Base-by-base conservation (phyloP, 1,140 invertebrate genomes). In the Venturia canescens region DNA sequence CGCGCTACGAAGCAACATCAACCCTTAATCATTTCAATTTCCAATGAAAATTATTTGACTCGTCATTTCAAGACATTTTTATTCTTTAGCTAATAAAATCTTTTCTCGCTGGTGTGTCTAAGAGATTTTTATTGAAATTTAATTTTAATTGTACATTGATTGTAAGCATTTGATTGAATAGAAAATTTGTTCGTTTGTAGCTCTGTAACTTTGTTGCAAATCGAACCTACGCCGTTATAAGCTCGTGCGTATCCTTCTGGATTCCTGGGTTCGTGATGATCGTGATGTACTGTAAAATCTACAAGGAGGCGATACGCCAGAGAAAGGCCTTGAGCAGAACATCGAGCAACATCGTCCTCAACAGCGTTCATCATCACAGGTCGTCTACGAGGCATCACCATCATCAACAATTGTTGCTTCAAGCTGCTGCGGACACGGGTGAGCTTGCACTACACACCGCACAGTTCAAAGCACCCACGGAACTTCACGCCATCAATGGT, bases 221-320 rank as follows among this genome's bases (percentile, higher is more conserved):
- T 90, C 95, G 95, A 90, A 94, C 96, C 23, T 99, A 98, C 89
- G 97, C 97, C 0, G 93, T 98, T 57, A 96, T 98, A 80, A 98
- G 97, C 21, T 98, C 97, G 66, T 96, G 95, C 79, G 95, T 99
- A 15, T 98, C 97, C 13, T 98, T 99, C 90, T 99, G 98, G 97
- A 97, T 98, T 87, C 98, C 98, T 2, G 97, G 97, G 84, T 89
- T 97, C 76, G 97, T 98, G 44, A 98, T 99, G 97, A 94, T 98
- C 78, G 96, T 96, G 66, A 98, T 98, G 94, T 98, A 98, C 90
- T 96, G 93, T 91, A 94, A 94, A 86, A 98, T 98, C 89, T 98
- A 96, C 92, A 95, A 96, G 86, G 97, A 98, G 90, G 98, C 98
- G 0, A 95, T 97, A 1, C 93, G 96, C 53, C 97, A 98, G 90